Evolutionary conservation across 2,888 invertebrate species (phyloP).

Genomic region (Hedya salicella): DNA sequence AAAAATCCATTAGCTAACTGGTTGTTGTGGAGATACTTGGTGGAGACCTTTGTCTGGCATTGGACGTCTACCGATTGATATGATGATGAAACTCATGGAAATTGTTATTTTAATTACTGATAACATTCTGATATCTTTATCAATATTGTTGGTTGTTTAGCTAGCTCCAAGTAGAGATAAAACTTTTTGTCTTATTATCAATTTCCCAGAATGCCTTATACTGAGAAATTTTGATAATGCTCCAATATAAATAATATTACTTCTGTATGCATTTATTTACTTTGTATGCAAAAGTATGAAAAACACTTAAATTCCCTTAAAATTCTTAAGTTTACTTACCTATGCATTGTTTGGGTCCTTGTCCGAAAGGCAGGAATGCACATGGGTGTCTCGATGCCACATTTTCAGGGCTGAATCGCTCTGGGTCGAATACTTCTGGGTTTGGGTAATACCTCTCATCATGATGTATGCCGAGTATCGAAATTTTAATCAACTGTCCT

Average conservation of each 20-base stretch:
- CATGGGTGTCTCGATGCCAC: conserved; percentile 20
- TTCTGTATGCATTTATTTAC: no score
- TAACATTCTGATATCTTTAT: background rate
- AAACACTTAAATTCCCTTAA: no score
- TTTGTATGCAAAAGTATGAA: no score
- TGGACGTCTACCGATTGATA: background rate
- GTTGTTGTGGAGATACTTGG: no score
- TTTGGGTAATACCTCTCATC: conserved; percentile 20
- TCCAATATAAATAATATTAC: no score
- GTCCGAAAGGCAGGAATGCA: conserved; percentile 26
- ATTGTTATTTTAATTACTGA: background rate
- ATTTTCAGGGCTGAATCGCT: conserved; percentile 20
- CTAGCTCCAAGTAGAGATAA: background rate
- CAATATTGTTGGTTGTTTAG: background rate
- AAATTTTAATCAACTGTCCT: conserved; percentile 11
- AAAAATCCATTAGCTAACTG: no score
- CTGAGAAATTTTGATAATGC: background rate
- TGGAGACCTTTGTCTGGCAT: no score
- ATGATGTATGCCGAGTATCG: conserved; percentile 20
- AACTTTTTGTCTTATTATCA: conserved; percentile 14
- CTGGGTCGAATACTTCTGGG: conserved; percentile 21
- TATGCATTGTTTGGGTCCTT: conserved; percentile 27
- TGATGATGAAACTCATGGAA: no score
- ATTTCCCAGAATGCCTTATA: background rate
- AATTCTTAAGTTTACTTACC: conserved; percentile 16